Base-by-base conservation (phyloP, 2,888 invertebrate species). In the Perizoma affinitatum region DNA sequence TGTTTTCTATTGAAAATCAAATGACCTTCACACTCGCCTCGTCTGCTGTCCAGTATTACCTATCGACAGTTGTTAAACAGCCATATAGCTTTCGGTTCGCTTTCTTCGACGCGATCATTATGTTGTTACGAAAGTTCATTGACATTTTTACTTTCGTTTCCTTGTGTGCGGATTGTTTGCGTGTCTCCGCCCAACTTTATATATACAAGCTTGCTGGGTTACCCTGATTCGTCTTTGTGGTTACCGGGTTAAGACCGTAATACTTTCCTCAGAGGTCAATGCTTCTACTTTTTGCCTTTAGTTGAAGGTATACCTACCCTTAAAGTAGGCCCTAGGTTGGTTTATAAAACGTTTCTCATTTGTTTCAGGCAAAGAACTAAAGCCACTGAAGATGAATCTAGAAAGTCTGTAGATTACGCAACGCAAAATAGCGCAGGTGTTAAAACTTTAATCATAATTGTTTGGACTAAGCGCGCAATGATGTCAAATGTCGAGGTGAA, bases 401-500 rank as follows among this genome's bases (percentile, higher is more conserved):
- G 38, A 43, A 58, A 50, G 43, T 22, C 45, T 54, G 34, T 61
- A 65, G 60, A 52, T 46, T 51, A 46, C 36, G 22, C 41, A 58
- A 55, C 40, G 11, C 8, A 9, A 41, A 57, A 1, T n/a, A 44
- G 10, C 49, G 35, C 46, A 9, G 43, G 47, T 52, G 56, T 41
- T 33, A 48, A 38, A 33, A 38, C 53, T 11, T 47, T 46, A 6
- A 22, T 51, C 33, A 43, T 33, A 48, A n/a, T 49, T 43, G 42
- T 36, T 54, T 50, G 9, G n/a, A 47, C 35, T 55, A 52, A 11
- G 43, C 41, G 41, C 8, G 49, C 50, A 54, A 41, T 58, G 51
- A 88, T 87, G 88, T 77, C 87, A 48, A 83, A 79, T 65, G 69
- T 75, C 57, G 84, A 85, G 68, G 71, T 73, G 52, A 74, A 69